Evolutionary conservation across 2,888 invertebrate species (phyloP), one percentile per base, ranked within the genome.

Genomic region (Apamea sordens): DNA sequence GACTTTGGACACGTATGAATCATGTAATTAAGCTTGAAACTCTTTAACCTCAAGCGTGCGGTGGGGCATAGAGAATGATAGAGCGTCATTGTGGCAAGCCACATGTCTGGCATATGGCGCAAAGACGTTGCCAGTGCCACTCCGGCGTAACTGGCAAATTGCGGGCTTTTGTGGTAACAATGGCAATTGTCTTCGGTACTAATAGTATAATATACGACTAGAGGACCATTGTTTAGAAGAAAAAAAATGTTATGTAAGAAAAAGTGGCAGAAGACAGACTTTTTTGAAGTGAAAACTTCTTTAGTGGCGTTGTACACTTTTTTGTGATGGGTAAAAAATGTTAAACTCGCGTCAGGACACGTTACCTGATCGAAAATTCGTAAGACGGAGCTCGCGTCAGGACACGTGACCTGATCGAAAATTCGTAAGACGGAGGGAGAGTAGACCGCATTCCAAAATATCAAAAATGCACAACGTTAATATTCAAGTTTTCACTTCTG

Each of bases 31-130:
- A 67, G 10, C 68, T 76, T 72, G 53, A 80, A 85, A 87, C 50
- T 67, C 47, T 79, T 67, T 69, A 77, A 77, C 88, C 78, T 78
- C 75, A 80, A 80, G 28, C 63, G 73, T 86, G 90, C 93, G 90
- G 86, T 90, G 91, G 88, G 76, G 92, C 94, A 91, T 93, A 92
- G 92, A 93, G 89, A 92, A 92, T 93, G 90, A 85, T 89, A 87
- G 84, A 79, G 76, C 73, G 47, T 63, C 73, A 47, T 75, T 75
- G 82, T 82, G 81, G 75, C 81, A 61, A 87, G 89, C 93, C 95
- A 96, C 95, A 95, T 96, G 95, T 91, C 93, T 83, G 88, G 89
- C 95, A 96, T 94, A 95, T 96, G 96, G 93, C 91, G 86, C 76
- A 83, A 87, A 90, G 79, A 89, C 87, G 89, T 89, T 89, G 90